A percentile compares a stretch with the other conserved stretches of the same genome.
Evolutionary conservation across 2,888 invertebrate genomes (phyloP).

Genomic region (Chironomus riparius): DNA sequence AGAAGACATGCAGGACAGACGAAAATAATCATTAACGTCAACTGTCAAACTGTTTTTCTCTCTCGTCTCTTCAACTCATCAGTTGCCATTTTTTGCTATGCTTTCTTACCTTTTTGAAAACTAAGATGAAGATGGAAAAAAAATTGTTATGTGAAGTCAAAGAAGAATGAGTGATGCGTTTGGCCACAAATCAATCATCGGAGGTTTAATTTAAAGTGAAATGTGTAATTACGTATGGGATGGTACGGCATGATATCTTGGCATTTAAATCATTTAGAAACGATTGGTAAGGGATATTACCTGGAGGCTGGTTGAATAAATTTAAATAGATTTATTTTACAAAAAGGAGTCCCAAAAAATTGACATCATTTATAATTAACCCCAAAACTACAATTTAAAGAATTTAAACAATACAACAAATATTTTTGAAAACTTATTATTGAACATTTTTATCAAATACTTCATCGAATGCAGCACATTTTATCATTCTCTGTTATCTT

Average conservation of each 20-base stretch:
- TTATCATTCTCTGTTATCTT: no score
- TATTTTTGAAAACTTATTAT: no score
- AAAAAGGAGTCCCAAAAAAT: no score
- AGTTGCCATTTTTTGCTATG: not conserved
- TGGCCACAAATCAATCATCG: constrained; percentile 20
- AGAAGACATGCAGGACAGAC: not conserved
- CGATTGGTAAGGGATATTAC: no score
- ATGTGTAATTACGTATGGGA: constrained; percentile 10
- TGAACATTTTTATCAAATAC: no score
- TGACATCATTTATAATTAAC: no score
- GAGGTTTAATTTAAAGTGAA: constrained; percentile 4
- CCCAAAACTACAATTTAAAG: no score
- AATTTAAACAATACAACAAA: no score
- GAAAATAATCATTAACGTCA: constrained; percentile 19
- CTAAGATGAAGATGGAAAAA: not conserved
- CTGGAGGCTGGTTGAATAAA: no score
- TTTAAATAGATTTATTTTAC: no score
- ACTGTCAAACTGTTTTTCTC: not conserved
- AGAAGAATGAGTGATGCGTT: constrained; percentile 1
- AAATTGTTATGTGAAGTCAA: not conserved
- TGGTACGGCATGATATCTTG: not conserved
- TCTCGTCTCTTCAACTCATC: not conserved
- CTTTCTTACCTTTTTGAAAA: not conserved
- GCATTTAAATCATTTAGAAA: no score
- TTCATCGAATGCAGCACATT: no score